A percentile compares a stretch with the other conserved stretches of the same genome.
Evolutionary conservation across 2,888 invertebrate genomes (phyloP).

Genomic region (Hirtodrosophila duncani): DNA sequence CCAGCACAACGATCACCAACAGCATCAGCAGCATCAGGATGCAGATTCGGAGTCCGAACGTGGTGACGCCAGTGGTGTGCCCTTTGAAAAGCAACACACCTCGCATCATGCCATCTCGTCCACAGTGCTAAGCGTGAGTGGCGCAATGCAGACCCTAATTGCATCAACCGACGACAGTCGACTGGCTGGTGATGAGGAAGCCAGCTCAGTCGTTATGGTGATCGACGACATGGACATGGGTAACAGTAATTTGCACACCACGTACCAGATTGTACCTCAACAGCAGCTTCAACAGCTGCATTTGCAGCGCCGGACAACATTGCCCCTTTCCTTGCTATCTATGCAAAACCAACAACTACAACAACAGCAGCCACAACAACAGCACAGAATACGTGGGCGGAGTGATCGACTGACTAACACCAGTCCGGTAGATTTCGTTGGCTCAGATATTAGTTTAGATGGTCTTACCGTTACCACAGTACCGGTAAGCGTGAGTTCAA

Average conservation of each 20-base stretch:
- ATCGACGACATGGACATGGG: slow-evolving; percentile 70
- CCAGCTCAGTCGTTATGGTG: slow-evolving; percentile 75
- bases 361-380: slow-evolving; percentile 23
- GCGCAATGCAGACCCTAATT: slow-evolving; percentile 30
- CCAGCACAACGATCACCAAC: too few relatives aligned
- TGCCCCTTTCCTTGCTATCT: slow-evolving; percentile 43
- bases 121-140: slow-evolving; percentile 24
- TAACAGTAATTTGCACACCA: slow-evolving; percentile 45
- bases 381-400: too few relatives aligned
- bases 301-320: slow-evolving; percentile 29
- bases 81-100: too few relatives aligned
- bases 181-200: slow-evolving; percentile 35
- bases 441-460: slow-evolving; percentile 68
- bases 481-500: slow-evolving; percentile 29
- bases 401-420: slow-evolving; percentile 37
- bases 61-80: too few relatives aligned
- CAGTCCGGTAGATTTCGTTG: slow-evolving; percentile 67
- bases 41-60: slow-evolving; percentile 25
- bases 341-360: slow-evolving; percentile 25
- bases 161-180: slow-evolving; percentile 18
- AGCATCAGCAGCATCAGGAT: too few relatives aligned
- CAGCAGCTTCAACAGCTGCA: slow-evolving; percentile 51
- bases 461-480: slow-evolving; percentile 58
- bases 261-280: slow-evolving; percentile 56
- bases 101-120: slow-evolving; percentile 76